Conservation (phyloP, 2,113 vertebrate species). For the Polypterus bichir region DNA sequence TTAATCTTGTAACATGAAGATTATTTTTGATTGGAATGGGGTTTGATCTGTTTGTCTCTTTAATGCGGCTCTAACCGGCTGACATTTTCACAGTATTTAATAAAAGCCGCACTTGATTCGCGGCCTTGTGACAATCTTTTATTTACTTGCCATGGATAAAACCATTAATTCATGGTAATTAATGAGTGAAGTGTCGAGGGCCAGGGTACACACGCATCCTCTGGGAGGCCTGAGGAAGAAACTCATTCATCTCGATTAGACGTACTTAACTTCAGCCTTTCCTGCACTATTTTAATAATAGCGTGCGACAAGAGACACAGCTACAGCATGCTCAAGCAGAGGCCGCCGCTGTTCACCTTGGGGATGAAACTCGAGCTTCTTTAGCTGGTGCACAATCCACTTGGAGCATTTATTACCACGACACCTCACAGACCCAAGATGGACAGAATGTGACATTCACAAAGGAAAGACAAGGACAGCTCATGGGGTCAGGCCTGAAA, state of each 20-base stretch:
- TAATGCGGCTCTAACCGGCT: slow-evolving; percentile 37
- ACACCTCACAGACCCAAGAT: too few species aligned
- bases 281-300: slow-evolving; percentile 32
- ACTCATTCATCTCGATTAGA: slow-evolving; percentile 46
- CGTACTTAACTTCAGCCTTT: slow-evolving; percentile 33
- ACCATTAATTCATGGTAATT: slow-evolving; percentile 51
- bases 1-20: slow-evolving; percentile 30
- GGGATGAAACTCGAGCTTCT: too few species aligned
- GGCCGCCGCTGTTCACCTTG: not conserved
- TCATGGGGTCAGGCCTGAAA: too few species aligned
- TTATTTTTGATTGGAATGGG: slow-evolving; percentile 38
- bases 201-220: slow-evolving; percentile 30
- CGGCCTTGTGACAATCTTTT: slow-evolving; percentile 39
- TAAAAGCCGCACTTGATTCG: slow-evolving; percentile 34
- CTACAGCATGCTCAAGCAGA: slow-evolving; percentile 16
- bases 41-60: slow-evolving; percentile 36
- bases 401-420: too few species aligned
- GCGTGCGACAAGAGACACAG: slow-evolving; percentile 17
- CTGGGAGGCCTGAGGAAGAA: slow-evolving; percentile 27
- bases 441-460: too few species aligned
- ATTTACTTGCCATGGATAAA: slow-evolving; percentile 46
- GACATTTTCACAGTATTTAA: slow-evolving; percentile 48
- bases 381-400: too few species aligned
- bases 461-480: too few species aligned
- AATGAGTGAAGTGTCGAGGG: slow-evolving; percentile 40